These are phyloP conservation scores for Macropus fuliginosus DNA, from an alignment of 2,797 vertebrate genomes.

Conservation along the genomic window DNA sequence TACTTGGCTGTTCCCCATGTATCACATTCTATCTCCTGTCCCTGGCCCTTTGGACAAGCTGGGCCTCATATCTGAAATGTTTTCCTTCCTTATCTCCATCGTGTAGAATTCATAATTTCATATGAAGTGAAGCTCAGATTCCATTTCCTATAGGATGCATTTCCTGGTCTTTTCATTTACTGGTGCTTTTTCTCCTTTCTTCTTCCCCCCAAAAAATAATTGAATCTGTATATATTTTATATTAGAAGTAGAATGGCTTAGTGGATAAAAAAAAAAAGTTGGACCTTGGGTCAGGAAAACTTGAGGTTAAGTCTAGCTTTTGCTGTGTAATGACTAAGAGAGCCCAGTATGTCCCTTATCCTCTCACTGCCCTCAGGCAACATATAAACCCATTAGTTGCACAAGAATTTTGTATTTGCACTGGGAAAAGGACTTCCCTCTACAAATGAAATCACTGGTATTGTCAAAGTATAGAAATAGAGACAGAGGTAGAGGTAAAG, in stretches of 20 bases:
- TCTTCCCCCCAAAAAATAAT: background rate
- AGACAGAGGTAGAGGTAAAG: background rate
- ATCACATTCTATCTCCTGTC: background rate
- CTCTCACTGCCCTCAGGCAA: background rate
- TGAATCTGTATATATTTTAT: background rate
- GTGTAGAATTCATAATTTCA: background rate
- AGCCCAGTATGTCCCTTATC: background rate
- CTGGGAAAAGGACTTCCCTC: background rate
- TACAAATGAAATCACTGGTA: background rate
- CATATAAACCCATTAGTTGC: background rate
- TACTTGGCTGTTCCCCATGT: background rate
- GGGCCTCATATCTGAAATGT: background rate
- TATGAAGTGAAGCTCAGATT: background rate
- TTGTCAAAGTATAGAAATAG: background rate
- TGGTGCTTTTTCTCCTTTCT: background rate
- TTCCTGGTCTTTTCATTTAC: background rate
- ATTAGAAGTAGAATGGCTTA: background rate
- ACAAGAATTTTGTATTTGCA: background rate
- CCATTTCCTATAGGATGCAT: background rate
- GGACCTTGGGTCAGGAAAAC: background rate
- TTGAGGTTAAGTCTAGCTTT: background rate
- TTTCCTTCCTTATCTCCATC: background rate
- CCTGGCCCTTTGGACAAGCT: background rate
- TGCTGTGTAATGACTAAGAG: background rate
- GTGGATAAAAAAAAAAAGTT: background rate